Base-by-base conservation (phyloP, 2,113 vertebrate species). In the Coryphaenoides rupestris region DNA sequence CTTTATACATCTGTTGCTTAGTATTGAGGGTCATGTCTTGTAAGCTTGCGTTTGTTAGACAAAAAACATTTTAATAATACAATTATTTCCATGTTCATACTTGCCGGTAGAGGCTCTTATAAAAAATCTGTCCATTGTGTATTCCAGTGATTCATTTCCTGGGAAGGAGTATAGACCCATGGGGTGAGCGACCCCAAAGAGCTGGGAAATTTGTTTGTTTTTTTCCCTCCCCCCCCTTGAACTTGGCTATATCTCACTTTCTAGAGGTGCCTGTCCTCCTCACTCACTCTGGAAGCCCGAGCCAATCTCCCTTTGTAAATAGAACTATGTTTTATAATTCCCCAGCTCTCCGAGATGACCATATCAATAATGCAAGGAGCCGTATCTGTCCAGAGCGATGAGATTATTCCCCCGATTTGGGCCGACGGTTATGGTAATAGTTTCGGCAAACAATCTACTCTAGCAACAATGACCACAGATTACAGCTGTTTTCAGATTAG, bases 221-320 rank as follows among this genome's bases (percentile, higher is more conserved):
- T 84, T 75, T 82, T 82, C 73, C 58, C 57, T 76, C 56, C 68
- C 16, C 56, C 68, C 79, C 68, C 86, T 91, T 87, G 88, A 93
- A 93, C 92, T 86, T 91, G 89, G 91, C 93, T 92, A 93, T 95
- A 95, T 95, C 94, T 94, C 93, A 96, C 93, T 95, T 95, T 91
- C 92, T 91, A 80, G 92, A 94, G 95, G 90, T 93, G 92, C 90
- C 92, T 96, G 95, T 96, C 95, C 91, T 92, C 89, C 88, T 86
- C 87, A 88, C 88, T 95, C 92, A 90, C 92, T 95, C 90, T 96
- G 93, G 97, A 95, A 94, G 92, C 94, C 94, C 93, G 85, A 93
- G 92, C 92, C 94, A 96, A 96, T 98, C 95, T 95, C 92, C 92
- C 94, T 98, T 94, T 95, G 93, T 96, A 98, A 98, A 98, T 96